Evolutionary conservation across 2,888 invertebrate genomes (phyloP).

Genomic region (Hetaerina titia): DNA sequence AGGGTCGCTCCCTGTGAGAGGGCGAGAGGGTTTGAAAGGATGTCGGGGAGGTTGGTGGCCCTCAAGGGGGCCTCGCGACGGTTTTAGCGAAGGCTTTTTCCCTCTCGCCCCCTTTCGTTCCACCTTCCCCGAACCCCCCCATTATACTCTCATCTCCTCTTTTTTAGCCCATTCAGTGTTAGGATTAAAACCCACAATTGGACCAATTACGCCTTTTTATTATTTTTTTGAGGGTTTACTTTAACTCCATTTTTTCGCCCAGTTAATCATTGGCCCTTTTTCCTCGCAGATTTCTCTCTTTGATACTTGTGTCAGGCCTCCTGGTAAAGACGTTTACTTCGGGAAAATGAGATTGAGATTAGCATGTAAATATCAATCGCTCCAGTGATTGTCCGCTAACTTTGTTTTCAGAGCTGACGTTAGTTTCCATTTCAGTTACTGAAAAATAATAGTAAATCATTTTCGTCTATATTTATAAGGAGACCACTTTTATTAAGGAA

Average conservation of each 20-base stretch:
- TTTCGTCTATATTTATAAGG: no score
- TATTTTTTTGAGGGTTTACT: neutral
- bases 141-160: neutral
- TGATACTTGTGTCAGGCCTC: neutral
- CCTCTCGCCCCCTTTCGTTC: neutral
- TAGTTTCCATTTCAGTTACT: no score
- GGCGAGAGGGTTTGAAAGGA: neutral
- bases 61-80: no score
- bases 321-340: neutral
- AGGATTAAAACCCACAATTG: slow-evolving; percentile 40
- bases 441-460: no score
- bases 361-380: neutral
- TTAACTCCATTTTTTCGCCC: slow-evolving; percentile 27
- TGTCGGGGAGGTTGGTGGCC: neutral
- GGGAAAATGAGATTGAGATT: neutral
- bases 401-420: neutral
- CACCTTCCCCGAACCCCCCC: neutral
- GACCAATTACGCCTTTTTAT: slow-evolving; percentile 12
- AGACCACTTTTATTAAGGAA: no score
- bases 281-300: neutral
- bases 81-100: neutral
- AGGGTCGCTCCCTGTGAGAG: neutral
- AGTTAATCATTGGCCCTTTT: slow-evolving; percentile 33
- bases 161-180: slow-evolving; percentile 30
- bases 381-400: neutral